A percentile compares a stretch with the other conserved stretches of the same genome.
Conservation (phyloP, 2,113 vertebrate species). For the Paratilapia polleni region DNA sequence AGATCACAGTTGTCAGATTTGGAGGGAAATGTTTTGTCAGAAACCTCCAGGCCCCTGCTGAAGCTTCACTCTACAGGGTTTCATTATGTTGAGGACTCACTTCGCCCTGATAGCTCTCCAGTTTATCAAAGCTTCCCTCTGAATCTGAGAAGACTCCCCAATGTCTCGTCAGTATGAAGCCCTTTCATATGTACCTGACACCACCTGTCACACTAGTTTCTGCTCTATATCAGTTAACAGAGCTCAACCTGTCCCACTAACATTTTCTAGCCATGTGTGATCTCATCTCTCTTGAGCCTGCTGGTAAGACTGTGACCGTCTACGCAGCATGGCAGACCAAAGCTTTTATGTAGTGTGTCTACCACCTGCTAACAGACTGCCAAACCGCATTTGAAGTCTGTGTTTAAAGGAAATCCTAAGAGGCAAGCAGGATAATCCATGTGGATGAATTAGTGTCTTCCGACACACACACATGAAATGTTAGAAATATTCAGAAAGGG, state of each 20-base stretch:
- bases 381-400: slow-evolving; percentile 8
- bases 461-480: background rate
- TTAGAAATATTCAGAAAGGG: background rate
- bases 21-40: slow-evolving; percentile 48
- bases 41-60: slow-evolving; percentile 35
- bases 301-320: slow-evolving; percentile 4
- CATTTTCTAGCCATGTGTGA: slow-evolving; percentile 56
- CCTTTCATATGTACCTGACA: slow-evolving; percentile 59
- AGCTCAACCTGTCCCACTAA: slow-evolving; percentile 33
- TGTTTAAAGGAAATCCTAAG: slow-evolving; percentile 14
- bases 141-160: slow-evolving; percentile 38
- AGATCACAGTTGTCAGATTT: slow-evolving; percentile 40
- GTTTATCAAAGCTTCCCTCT: slow-evolving; percentile 57
- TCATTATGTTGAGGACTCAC: slow-evolving; percentile 47
- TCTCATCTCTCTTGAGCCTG: slow-evolving; percentile 39
- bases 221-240: slow-evolving; percentile 48
- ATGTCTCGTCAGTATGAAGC: slow-evolving; percentile 52
- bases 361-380: slow-evolving; percentile 29
- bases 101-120: slow-evolving; percentile 46
- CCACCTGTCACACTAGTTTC: slow-evolving; percentile 49
- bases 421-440: background rate
- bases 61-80: slow-evolving; percentile 32
- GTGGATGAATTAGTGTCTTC: background rate
- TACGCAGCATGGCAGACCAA: slow-evolving; percentile 6
- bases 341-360: slow-evolving; percentile 20